Evolutionary conservation across 2,888 invertebrate genomes (phyloP), one percentile per base, ranked within the genome.

Genomic region (Pocota personata): DNA sequence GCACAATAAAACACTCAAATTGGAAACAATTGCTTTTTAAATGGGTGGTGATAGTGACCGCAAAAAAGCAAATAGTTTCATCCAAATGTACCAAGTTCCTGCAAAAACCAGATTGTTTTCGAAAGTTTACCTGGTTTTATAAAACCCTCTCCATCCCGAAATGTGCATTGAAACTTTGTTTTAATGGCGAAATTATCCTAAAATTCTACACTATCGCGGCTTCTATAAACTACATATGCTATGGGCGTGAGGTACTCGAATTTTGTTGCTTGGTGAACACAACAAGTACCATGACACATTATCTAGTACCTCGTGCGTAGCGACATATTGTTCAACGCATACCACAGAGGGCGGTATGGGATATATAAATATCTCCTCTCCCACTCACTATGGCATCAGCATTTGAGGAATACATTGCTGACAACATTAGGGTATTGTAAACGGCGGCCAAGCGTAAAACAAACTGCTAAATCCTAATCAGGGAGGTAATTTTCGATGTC

Each of bases 391-490:
- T 48, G 76, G 76, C 76, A 73, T 77, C 64, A 60, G 76, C 67
- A 48, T 46, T 82, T 52, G 10, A 35, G 58, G 46, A 5, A 30
- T 10, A 79, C 86, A 86, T 72, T 35, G 64, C 71, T 82, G 86
- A 82, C 82, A 66, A 86, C 62, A 58, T 67, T 55, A 46, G 67
- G 66, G 71, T 76, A 67, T 57, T 79, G 86, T 82, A 86, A 86
- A 72, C 48, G 76, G 86, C 76, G 76, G 66, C 72, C 82, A 24
- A 72, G 86, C 86, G 82, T 66, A 86, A 86, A 86, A 86, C 86
- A 86, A 86, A 86, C 86, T 69, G 71, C 86, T 86, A 86, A 86
- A 86, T 86, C 86, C 86, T 86, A 86, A 86, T 86, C 86, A 82
- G 82, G 67, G 86, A 86, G 86, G 86, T 76, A 86, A 86, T 86